phyloP scores from a whole-genome alignment of 1,140 invertebrate genomes.

The Pissodes strobi region DNA sequence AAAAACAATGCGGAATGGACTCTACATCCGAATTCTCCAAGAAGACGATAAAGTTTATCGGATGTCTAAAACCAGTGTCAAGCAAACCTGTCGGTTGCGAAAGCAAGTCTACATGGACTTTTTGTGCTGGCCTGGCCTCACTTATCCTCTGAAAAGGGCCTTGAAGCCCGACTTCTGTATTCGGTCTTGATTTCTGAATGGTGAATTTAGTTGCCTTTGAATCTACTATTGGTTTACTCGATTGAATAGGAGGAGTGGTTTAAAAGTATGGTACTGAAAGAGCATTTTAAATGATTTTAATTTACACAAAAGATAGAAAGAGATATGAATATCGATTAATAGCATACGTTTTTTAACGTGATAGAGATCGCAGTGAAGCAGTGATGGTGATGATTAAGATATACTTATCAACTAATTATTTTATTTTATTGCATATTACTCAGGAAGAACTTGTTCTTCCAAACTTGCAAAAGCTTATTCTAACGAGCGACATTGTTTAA shows the following conservation, averaged over 20 bases:
- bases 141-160: not conserved
- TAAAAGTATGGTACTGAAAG: not conserved
- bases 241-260: constrained; percentile 33
- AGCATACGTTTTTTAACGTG: no score
- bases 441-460: no score
- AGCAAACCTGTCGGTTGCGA: constrained; percentile 7
- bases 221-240: constrained; percentile 24
- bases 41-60: constrained; percentile 2
- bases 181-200: constrained; percentile 17
- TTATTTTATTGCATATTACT: no score
- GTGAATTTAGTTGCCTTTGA: constrained; percentile 5
- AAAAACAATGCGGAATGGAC: no score
- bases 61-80: not conserved
- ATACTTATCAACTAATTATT: no score
- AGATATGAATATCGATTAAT: no score
- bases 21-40: constrained; percentile 2
- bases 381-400: no score
- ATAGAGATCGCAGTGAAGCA: no score
- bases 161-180: constrained; percentile 5
- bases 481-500: no score
- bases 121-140: not conserved
- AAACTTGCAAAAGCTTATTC: no score
- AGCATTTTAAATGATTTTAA: no score
- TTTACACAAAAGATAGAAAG: no score
- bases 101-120: not conserved